Conservation (phyloP, 2,888 invertebrate species). For the Rotaria socialis region DNA sequence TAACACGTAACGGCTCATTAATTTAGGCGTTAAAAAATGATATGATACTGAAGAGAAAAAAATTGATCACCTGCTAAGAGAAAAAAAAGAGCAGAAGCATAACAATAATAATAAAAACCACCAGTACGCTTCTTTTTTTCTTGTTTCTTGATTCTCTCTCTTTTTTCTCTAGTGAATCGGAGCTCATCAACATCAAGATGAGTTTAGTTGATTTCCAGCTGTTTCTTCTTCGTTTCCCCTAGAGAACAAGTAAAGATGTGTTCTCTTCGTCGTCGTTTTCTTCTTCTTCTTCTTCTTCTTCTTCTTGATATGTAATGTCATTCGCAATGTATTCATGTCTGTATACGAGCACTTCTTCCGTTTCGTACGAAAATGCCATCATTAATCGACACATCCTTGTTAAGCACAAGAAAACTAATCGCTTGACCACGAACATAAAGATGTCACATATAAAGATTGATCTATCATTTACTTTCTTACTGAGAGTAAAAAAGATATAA, state of each 20-base stretch:
- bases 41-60: background rate
- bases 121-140: background rate
- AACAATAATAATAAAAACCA: slow-evolving; percentile 11
- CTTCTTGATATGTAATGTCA: background rate
- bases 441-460: background rate
- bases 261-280: background rate
- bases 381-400: slow-evolving; percentile 7
- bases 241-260: background rate
- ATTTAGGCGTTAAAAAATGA: background rate
- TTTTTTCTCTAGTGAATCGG: background rate
- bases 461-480: background rate
- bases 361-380: background rate
- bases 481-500: background rate
- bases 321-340: background rate
- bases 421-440: background rate
- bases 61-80: background rate
- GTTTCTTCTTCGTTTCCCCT: background rate
- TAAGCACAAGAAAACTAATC: background rate
- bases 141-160: background rate
- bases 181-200: slow-evolving; percentile 9
- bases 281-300: background rate
- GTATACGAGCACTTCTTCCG: background rate
- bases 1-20: background rate
- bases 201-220: slow-evolving; percentile 22
- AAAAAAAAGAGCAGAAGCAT: background rate